phyloP scores from a whole-genome alignment of 2,888 invertebrate genomes.

The Entomobrya proxima region DNA sequence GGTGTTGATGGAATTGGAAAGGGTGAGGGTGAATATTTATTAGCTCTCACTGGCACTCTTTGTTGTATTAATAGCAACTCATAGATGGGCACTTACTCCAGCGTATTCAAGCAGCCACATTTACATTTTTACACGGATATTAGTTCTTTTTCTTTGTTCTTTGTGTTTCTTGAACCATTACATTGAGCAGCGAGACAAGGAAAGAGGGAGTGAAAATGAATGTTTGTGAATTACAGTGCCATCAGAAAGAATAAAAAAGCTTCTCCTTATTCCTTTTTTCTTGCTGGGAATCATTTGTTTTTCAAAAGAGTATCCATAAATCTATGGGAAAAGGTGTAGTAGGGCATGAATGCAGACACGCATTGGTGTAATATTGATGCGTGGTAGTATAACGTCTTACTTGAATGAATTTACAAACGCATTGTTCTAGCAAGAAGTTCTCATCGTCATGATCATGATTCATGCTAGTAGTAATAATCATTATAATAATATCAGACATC shows the following conservation, averaged over 20 bases:
- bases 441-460: neutral
- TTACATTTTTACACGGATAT: neutral
- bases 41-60: slow-evolving; percentile 7
- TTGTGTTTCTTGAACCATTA: neutral
- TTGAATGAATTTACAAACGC: slow-evolving; percentile 29
- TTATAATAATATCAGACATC: slow-evolving; percentile 48
- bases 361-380: slow-evolving; percentile 10
- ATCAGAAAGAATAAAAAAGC: slow-evolving; percentile 6
- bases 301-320: slow-evolving; percentile 33
- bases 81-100: too few species aligned
- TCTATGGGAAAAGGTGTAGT: slow-evolving; percentile 56
- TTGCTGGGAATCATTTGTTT: slow-evolving; percentile 31
- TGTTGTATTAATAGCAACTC: neutral
- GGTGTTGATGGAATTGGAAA: slow-evolving; percentile 22
- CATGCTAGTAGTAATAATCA: slow-evolving; percentile 26
- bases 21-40: slow-evolving; percentile 61
- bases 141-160: neutral
- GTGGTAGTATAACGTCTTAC: slow-evolving; percentile 48
- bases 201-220: too few species aligned
- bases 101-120: too few species aligned
- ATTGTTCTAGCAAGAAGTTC: neutral
- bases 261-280: neutral
- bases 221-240: neutral
- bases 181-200: neutral
- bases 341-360: neutral